These are phyloP conservation scores for Pseudomyrmex cubaensis DNA, from an alignment of 1,140 invertebrate genomes.

Conservation along the genomic window DNA sequence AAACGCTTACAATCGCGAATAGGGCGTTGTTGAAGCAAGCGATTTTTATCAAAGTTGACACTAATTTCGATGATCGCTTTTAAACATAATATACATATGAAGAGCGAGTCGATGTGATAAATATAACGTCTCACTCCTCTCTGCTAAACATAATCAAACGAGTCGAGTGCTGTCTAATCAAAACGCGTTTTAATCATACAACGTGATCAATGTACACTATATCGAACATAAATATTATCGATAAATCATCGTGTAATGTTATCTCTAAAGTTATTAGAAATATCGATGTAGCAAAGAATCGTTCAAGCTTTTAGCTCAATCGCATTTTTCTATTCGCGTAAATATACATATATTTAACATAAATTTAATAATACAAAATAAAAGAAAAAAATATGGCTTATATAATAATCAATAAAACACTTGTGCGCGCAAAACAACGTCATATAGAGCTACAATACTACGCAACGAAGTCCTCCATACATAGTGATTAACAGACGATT, in stretches of 20 bases:
- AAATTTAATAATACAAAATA: too few relatives aligned
- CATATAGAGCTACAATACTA: neutral
- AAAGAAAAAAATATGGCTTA: too few relatives aligned
- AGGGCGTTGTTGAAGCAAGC: neutral
- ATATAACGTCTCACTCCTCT: neutral
- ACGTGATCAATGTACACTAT: constrained; percentile 48
- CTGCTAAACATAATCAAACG: constrained; percentile 37
- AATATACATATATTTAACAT: neutral
- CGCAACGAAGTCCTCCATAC: constrained; percentile 47
- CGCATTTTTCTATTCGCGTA: constrained; percentile 21
- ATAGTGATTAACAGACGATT: constrained; percentile 54
- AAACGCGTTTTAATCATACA: constrained; percentile 55
- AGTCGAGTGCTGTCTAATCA: constrained; percentile 24
- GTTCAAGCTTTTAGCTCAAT: constrained; percentile 23
- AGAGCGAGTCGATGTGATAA: neutral
- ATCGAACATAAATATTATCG: constrained; percentile 56
- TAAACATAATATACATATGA: neutral
- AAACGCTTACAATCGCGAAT: neutral
- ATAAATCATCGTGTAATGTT: constrained; percentile 50
- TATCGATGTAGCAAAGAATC: constrained; percentile 3
- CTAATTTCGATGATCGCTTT: neutral
- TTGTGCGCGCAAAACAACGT: too few relatives aligned
- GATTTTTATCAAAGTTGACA: neutral
- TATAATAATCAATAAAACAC: too few relatives aligned
- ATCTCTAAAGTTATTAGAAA: constrained; percentile 32